phyloP scores from a whole-genome alignment of 2,797 vertebrate species.

The Sphenopsis melanotis region DNA sequence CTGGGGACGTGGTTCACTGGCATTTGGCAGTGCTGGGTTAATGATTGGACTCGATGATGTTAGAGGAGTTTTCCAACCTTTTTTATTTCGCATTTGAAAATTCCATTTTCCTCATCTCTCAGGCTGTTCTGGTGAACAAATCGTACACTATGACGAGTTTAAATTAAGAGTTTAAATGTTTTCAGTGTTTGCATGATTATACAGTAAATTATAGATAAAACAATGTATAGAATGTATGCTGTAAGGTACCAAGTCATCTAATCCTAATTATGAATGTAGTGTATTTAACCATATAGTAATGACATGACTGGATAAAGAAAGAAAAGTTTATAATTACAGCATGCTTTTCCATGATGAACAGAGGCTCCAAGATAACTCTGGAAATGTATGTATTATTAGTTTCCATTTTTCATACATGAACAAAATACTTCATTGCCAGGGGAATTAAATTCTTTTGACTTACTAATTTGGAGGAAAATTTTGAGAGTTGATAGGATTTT shows the following conservation, averaged over 20 bases:
- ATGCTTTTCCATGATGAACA: not conserved
- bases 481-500: not conserved
- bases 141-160: not conserved
- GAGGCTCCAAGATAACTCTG: not conserved
- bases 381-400: not conserved
- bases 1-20: not conserved
- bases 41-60: fast-evolving
- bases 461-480: not conserved
- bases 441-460: not conserved
- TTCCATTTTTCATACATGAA: not conserved
- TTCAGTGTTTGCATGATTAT: not conserved
- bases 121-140: not conserved
- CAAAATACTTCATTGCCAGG: not conserved
- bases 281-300: not conserved
- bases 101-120: not conserved
- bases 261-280: not conserved
- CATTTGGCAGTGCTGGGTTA: not conserved
- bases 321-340: not conserved
- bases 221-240: not conserved
- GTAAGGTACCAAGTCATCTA: not conserved
- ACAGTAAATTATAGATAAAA: not conserved
- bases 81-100: not conserved
- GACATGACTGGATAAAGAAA: not conserved
- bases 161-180: not conserved
- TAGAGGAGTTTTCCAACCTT: not conserved